These are phyloP conservation scores for Syngnathoides biaculeatus DNA, from an alignment of 2,113 vertebrate genomes.

Conservation along the genomic window DNA sequence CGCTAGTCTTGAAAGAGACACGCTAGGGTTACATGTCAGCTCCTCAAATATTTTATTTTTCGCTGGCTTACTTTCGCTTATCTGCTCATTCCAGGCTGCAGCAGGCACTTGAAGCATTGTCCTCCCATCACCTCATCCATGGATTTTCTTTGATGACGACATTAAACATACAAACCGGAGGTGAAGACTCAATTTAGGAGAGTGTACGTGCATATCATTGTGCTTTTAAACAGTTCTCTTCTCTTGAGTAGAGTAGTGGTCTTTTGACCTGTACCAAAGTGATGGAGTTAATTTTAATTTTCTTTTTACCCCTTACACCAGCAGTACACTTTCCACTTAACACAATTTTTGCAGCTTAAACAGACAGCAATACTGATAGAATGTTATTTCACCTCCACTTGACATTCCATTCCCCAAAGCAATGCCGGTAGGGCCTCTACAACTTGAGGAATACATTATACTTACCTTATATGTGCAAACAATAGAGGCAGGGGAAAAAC, in stretches of 20 bases:
- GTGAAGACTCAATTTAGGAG: slow-evolving; percentile 43
- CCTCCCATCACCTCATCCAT: slow-evolving; percentile 3
- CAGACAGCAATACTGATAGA: not conserved
- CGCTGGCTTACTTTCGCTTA: slow-evolving; percentile 41
- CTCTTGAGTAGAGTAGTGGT: not conserved
- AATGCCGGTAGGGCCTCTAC: not conserved
- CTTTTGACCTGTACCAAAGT: not conserved
- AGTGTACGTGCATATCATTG: slow-evolving; percentile 9
- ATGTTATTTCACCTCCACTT: not conserved
- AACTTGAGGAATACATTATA: not conserved
- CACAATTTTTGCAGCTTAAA: not conserved
- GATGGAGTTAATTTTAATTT: not conserved
- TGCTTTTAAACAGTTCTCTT: slow-evolving; percentile 16
- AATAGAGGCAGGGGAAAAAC: no score
- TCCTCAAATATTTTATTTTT: slow-evolving; percentile 48
- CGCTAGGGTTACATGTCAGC: slow-evolving; percentile 43
- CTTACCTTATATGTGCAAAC: no score
- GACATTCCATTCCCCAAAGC: not conserved
- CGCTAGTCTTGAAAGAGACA: slow-evolving; percentile 30
- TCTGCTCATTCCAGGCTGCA: slow-evolving; percentile 49
- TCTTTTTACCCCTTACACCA: not conserved
- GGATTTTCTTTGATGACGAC: slow-evolving; percentile 43
- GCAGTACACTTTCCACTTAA: not conserved
- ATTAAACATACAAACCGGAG: slow-evolving; percentile 28
- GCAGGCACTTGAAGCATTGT: slow-evolving; percentile 37